Percentiles rank a stretch among this genome's conserved stretches.
Evolutionary conservation across 2,113 vertebrate genomes (phyloP).

Genomic region (Craseonycteris thonglongyai): DNA sequence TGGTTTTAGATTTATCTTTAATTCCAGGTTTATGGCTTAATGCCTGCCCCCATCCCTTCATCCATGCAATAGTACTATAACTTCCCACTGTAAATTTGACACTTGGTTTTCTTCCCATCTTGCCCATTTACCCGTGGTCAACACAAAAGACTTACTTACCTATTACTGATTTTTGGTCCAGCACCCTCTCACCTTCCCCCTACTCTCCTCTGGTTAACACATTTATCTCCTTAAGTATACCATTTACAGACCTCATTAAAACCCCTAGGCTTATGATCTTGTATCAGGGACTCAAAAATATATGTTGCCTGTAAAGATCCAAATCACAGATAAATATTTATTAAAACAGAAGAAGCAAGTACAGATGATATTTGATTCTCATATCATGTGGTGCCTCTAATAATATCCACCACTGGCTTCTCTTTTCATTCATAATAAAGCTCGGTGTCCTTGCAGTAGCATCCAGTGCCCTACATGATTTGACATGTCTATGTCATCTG

Average conservation of each 20-base stretch:
- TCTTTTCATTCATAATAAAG: neutral
- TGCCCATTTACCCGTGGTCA: neutral
- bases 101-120: neutral
- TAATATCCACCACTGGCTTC: neutral
- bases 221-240: neutral
- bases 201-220: neutral
- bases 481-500: neutral
- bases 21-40: neutral
- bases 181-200: neutral
- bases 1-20: neutral
- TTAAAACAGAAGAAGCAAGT: neutral
- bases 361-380: neutral
- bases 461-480: neutral
- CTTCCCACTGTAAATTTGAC: neutral
- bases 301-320: neutral
- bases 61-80: neutral
- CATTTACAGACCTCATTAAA: neutral
- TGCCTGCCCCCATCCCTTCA: neutral
- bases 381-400: neutral
- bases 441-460: neutral
- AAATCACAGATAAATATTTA: neutral
- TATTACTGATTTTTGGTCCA: neutral
- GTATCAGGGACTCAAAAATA: neutral
- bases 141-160: neutral
- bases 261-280: neutral